Evolutionary conservation across 1,140 invertebrate genomes (phyloP).

Genomic region (Musca vetustissima): DNA sequence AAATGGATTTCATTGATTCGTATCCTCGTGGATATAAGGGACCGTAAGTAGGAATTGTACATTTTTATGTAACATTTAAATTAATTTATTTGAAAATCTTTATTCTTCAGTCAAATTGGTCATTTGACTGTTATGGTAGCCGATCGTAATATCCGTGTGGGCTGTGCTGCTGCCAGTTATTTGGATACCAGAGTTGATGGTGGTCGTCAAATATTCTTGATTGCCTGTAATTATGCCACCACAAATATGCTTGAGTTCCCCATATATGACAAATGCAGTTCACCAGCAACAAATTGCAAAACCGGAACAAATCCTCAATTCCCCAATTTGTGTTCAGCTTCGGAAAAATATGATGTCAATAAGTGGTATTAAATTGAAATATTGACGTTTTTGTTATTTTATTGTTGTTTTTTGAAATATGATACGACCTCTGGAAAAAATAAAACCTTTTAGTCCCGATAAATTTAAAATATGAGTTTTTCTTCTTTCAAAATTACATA

Average conservation of each 20-base stretch:
- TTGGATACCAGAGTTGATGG: background rate
- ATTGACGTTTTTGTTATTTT: too few relatives aligned
- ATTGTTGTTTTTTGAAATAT: too few relatives aligned
- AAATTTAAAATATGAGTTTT: too few relatives aligned
- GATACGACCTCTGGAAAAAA: too few relatives aligned
- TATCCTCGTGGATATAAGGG: background rate
- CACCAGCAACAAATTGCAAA: conserved; percentile 33
- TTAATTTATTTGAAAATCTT: conserved; percentile 2
- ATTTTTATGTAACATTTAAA: background rate
- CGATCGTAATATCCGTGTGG: conserved; percentile 40
- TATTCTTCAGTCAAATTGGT: conserved; percentile 35
- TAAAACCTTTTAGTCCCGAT: too few relatives aligned
- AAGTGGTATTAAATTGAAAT: background rate
- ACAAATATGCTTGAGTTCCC: conserved; percentile 42
- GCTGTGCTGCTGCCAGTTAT: conserved; percentile 32
- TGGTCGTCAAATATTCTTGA: background rate
- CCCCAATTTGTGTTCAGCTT: conserved; percentile 36
- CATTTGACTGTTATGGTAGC: conserved; percentile 47
- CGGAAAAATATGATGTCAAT: conserved; percentile 30
- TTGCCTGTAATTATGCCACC: conserved; percentile 44
- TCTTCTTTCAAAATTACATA: too few relatives aligned
- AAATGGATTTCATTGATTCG: background rate
- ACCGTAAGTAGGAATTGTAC: background rate
- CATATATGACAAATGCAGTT: conserved; percentile 30
- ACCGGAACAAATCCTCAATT: conserved; percentile 38